These are phyloP conservation scores for Prenolepis imparis DNA, from an alignment of 2,888 invertebrate species.

Conservation along the genomic window DNA sequence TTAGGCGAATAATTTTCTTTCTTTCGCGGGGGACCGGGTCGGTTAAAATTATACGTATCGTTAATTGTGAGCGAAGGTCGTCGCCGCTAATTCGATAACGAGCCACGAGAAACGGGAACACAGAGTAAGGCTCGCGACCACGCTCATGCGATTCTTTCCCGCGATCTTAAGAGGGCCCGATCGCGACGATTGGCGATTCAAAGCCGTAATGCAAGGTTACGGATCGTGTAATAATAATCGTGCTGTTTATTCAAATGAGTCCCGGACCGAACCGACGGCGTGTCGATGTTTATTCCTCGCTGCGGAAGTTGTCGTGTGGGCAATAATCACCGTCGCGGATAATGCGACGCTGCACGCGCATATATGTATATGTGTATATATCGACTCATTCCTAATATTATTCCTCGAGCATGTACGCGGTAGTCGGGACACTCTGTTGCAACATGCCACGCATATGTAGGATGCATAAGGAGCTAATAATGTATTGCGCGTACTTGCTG, in stretches of 20 bases:
- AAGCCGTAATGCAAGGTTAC: constrained; percentile 51
- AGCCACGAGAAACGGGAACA: constrained; percentile 7
- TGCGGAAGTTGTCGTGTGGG: constrained; percentile 63
- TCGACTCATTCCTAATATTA: constrained; percentile 67
- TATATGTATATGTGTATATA: constrained; percentile 17
- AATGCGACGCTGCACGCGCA: constrained; percentile 32
- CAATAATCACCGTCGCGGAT: constrained; percentile 61
- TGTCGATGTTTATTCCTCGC: constrained; percentile 63
- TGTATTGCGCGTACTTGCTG: constrained; percentile 44
- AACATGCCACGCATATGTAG: constrained; percentile 56
- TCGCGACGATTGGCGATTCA: constrained; percentile 42
- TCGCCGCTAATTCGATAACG: constrained; percentile 64
- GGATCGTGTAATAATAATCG: constrained; percentile 58
- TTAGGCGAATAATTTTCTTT: not conserved
- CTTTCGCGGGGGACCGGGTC: not conserved
- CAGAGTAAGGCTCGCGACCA: constrained; percentile 38
- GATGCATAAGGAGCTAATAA: constrained; percentile 54
- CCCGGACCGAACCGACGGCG: constrained; percentile 37
- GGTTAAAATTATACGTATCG: constrained; percentile 15
- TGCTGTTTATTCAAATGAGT: constrained; percentile 70
- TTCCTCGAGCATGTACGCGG: constrained; percentile 59
- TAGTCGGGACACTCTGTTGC: constrained; percentile 26
- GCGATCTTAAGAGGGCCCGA: not conserved
- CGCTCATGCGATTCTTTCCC: constrained; percentile 15
- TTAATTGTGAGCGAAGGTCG: constrained; percentile 37